Conservation (phyloP, 2,113 vertebrate genomes). For the Siniperca chuatsi region DNA sequence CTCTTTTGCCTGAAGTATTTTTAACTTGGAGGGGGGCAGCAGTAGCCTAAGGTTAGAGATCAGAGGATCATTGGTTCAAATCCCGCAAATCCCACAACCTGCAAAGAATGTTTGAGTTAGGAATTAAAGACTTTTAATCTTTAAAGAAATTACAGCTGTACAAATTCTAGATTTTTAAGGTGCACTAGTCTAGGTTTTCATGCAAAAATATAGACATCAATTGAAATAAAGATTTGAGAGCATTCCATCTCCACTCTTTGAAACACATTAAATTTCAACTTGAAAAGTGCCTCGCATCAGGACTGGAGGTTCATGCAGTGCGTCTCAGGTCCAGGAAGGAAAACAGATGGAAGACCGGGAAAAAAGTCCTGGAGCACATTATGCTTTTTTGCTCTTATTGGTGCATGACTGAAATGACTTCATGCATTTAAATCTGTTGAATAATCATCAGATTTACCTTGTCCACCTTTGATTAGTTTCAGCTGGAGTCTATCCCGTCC, state of each 20-base stretch:
- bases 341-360: no score
- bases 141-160: slow-evolving; percentile 45
- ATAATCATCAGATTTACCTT: no score
- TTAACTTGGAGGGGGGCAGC: slow-evolving; percentile 15
- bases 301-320: neutral
- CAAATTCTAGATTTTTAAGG: neutral
- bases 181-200: neutral
- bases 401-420: no score
- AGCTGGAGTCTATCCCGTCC: no score
- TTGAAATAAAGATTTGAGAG: neutral
- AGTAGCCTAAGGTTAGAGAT: slow-evolving; percentile 52
- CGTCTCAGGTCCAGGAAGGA: neutral
- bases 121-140: slow-evolving; percentile 27
- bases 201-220: neutral
- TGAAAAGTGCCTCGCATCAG: no score
- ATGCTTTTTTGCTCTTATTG: no score
- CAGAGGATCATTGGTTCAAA: slow-evolving; percentile 48
- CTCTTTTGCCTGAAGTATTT: slow-evolving; percentile 53
- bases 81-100: slow-evolving; percentile 43
- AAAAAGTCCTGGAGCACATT: no score
- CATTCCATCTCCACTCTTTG: neutral
- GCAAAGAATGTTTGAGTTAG: slow-evolving; percentile 38
- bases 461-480: no score
- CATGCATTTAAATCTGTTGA: no score
- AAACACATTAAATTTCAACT: neutral